A percentile compares a stretch with the other conserved stretches of the same genome.
Conservation (phyloP, 2,113 vertebrate genomes). For the Silurus glanis region DNA sequence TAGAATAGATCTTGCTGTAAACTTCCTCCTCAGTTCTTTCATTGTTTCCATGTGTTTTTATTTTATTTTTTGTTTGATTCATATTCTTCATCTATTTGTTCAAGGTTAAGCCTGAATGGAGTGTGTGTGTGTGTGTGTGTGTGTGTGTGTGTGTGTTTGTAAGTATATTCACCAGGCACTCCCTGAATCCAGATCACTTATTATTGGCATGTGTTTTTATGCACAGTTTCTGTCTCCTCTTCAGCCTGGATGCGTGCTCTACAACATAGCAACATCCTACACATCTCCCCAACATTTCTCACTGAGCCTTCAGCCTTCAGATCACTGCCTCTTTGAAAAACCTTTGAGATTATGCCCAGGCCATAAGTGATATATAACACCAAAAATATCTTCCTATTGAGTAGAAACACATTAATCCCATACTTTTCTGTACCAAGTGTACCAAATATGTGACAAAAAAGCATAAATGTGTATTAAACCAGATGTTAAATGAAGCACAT, state of each 20-base stretch:
- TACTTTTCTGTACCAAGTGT: background rate
- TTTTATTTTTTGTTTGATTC: background rate
- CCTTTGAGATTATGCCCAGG: constrained; percentile 8
- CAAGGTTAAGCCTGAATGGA: constrained; percentile 37
- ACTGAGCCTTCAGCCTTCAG: background rate
- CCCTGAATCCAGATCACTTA: constrained; percentile 55
- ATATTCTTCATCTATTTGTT: constrained; percentile 25
- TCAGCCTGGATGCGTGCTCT: background rate
- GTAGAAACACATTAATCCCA: constrained; percentile 1
- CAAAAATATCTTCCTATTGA: constrained; percentile 1
- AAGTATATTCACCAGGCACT: constrained; percentile 57
- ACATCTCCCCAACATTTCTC: constrained; percentile 11
- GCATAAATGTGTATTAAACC: background rate
- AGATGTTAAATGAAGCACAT: background rate
- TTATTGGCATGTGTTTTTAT: constrained; percentile 42
- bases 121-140: constrained; percentile 32
- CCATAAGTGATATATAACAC: background rate
- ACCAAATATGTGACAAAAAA: background rate
- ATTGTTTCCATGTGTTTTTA: constrained; percentile 55
- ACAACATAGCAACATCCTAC: constrained; percentile 27
- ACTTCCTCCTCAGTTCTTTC: constrained; percentile 37
- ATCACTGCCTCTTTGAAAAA: constrained; percentile 5
- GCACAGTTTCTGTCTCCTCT: background rate
- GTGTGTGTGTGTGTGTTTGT: constrained; percentile 19
- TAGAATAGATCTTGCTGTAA: background rate